Base-by-base conservation (phyloP, 1,140 invertebrate species). In the Drosophila kohkoa region DNA sequence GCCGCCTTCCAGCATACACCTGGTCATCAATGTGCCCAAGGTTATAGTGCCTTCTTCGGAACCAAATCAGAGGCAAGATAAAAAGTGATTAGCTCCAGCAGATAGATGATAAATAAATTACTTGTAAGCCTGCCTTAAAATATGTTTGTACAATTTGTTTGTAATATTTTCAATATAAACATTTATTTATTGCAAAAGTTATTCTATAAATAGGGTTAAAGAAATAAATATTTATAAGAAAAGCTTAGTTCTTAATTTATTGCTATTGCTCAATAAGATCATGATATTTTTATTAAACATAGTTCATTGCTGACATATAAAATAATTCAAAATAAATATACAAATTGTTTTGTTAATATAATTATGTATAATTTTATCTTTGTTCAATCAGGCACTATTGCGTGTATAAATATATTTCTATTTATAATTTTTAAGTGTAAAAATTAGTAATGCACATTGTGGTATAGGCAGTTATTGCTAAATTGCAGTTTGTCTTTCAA, bases 1-100 rank as follows among this genome's bases (percentile, higher is more conserved):
- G 30, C 86, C 91, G 1, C 77, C 89, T 5, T 90, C 91, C 43
- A 91, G 86, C 60, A 79, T 92, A 48, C 82, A 90, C 70, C 55
- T 92, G 51, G 81, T 92, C 46, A 91, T 92, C 62, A 92, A 92
- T 72, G 83, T 92, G 45, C 91, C 91, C 43, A 91, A 90, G 57
- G 62, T 92, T 60, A 30, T 88, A 13, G 77, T 92, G 58, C 86
- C 91, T 69, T 62, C 83, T 7, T 46, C 58, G 46, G 41, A 59
- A 59, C 25, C 62, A 5, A 75, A 57, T 51, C 45, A 16, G 7
- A 54, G 64, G 10, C 49, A 69, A 13, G 83, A 81, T 25, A 75
- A 76, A 65, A 80, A 88, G 52, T 90, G 64, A 67, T 63, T 52
- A 49, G 8, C 16, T 58, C 1, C 8, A n/a, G 32, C 20, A 4